Percentiles rank a stretch among this genome's conserved stretches.
These are phyloP conservation scores for Plumapathes pennacea DNA, from an alignment of 92 coral and sea anemone genomes.

Conservation along the genomic window DNA sequence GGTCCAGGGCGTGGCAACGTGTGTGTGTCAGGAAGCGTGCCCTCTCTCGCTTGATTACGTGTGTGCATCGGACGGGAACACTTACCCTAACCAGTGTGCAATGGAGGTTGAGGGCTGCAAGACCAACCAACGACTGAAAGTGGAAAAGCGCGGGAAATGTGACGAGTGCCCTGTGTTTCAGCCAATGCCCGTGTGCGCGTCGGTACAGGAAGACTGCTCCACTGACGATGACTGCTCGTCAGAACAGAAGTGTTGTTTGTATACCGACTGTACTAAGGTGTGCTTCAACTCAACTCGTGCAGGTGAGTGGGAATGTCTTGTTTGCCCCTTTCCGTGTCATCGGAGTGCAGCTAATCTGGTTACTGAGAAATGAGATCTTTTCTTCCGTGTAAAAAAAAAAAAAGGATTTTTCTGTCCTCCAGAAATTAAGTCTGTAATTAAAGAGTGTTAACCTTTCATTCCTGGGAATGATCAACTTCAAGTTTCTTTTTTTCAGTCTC, in stretches of 20 bases:
- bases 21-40: slow-evolving; percentile 63
- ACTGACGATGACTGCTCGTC: slow-evolving; percentile 15
- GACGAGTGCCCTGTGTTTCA: slow-evolving; percentile 24
- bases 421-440: too few species aligned
- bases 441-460: too few species aligned
- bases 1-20: slow-evolving; percentile 69
- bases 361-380: too few species aligned
- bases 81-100: slow-evolving; percentile 61
- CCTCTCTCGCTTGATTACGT: slow-evolving; percentile 51
- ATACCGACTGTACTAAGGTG: slow-evolving; percentile 3
- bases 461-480: too few species aligned
- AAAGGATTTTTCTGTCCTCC: too few species aligned
- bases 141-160: slow-evolving; percentile 40
- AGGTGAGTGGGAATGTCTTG: too few species aligned
- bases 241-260: slow-evolving; percentile 18
- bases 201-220: slow-evolving; percentile 3
- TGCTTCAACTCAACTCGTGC: slow-evolving; percentile 11
- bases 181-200: slow-evolving; percentile 11
- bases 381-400: too few species aligned
- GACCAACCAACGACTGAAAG: slow-evolving; percentile 38
- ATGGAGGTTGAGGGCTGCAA: slow-evolving; percentile 70
- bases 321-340: too few species aligned
- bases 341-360: too few species aligned
- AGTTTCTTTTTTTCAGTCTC: too few species aligned
- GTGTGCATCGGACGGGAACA: slow-evolving; percentile 73